Percentiles rank a stretch among this genome's conserved stretches.
These are phyloP conservation scores for Megalops atlanticus DNA, from an alignment of 2,113 vertebrate genomes.

Conservation along the genomic window DNA sequence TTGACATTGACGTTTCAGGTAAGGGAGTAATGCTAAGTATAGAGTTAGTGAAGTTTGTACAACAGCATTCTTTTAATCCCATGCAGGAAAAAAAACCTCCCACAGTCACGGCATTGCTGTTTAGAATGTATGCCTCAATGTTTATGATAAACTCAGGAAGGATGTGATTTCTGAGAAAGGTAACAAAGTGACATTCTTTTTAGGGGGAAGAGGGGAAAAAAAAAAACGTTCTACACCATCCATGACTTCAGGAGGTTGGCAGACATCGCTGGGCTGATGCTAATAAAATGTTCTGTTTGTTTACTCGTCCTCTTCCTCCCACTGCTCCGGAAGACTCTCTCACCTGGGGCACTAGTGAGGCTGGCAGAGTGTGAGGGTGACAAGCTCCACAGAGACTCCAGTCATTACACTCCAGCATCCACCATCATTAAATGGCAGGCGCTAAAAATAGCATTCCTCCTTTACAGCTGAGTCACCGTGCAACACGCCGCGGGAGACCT, in stretches of 20 bases:
- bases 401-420: neutral
- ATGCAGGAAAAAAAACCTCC: neutral
- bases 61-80: neutral
- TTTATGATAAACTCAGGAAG: too few species aligned
- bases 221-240: neutral
- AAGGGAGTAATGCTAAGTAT: neutral
- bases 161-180: too few species aligned
- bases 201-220: neutral
- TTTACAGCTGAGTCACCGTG: neutral
- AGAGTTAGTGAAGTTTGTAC: neutral
- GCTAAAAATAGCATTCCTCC: conserved; percentile 5
- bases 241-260: neutral
- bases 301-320: conserved; percentile 5
- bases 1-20: too few species aligned
- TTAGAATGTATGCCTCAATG: too few species aligned
- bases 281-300: neutral
- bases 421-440: conserved; percentile 16
- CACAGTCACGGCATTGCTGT: too few species aligned
- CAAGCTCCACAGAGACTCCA: neutral
- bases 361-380: neutral
- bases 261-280: neutral
- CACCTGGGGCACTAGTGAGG: neutral
- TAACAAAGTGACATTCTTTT: too few species aligned
- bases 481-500: neutral
- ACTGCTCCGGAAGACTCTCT: neutral